Evolutionary conservation across 2,888 invertebrate species (phyloP).

Genomic region (Willowsia nigromaculata): DNA sequence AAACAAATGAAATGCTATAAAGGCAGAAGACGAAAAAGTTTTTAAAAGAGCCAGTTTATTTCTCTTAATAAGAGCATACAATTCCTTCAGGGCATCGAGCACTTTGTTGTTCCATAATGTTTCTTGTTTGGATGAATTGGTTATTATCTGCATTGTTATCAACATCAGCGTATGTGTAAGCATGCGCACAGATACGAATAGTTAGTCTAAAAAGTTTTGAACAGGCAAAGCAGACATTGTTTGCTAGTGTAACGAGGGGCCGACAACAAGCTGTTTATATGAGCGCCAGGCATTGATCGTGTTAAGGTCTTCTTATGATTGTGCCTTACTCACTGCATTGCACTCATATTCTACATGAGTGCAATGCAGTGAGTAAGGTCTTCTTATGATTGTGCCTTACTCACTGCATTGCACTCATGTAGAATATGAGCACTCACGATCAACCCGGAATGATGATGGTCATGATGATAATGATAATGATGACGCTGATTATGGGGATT

Average conservation of each 20-base stretch:
- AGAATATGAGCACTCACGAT: slow-evolving; percentile 69
- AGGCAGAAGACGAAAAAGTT: background rate
- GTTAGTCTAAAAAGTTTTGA: slow-evolving; percentile 22
- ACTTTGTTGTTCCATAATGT: background rate
- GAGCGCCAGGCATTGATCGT: slow-evolving; percentile 38
- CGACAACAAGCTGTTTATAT: slow-evolving; percentile 29
- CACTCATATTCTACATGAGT: slow-evolving; percentile 17
- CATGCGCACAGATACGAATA: background rate
- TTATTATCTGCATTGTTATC: slow-evolving; percentile 26
- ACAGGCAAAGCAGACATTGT: too few relatives aligned
- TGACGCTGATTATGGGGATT: slow-evolving; percentile 62
- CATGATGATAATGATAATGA: slow-evolving; percentile 65
- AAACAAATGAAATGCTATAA: background rate
- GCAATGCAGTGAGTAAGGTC: too few relatives aligned
- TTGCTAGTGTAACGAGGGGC: slow-evolving; percentile 25
- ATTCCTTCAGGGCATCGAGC: slow-evolving; percentile 35
- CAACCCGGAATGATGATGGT: slow-evolving; percentile 64
- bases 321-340: background rate
- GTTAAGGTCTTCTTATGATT: slow-evolving; percentile 49
- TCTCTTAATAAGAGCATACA: slow-evolving; percentile 62
- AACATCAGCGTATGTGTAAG: background rate
- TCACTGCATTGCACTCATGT: background rate
- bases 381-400: too few relatives aligned
- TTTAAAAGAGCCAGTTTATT: slow-evolving; percentile 48
- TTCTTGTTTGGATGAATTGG: slow-evolving; percentile 38